Base-by-base conservation (phyloP, 1,140 invertebrate species). In the Sarcophaga peregrina region DNA sequence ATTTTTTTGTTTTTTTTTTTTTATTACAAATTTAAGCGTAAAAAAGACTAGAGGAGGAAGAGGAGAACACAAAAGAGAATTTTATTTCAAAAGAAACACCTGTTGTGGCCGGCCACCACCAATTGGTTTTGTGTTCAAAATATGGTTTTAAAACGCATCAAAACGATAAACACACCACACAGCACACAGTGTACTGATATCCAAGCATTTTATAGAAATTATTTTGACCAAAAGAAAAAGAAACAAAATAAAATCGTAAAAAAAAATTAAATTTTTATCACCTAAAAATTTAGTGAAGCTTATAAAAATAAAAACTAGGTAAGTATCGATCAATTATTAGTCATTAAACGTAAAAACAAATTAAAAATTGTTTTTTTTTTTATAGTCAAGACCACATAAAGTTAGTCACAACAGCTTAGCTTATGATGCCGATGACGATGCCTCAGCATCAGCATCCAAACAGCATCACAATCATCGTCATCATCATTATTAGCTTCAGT, bases 311-410 rank as follows among this genome's bases (percentile, higher is more conserved):
- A 37, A 37, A 6, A 58, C 13, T 58, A n/a, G 7, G 54, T 58
- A n/a, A 13, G 13, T 68, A 68, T 68, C 62, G 20, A 58, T 58
- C 54, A 58, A 58, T 37, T 58, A 58, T 68, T 68, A 68, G 62
- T 68, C 62, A 68, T 20, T 68, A 68, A 68, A 68, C 25, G 25
- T 37, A 37, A 37, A 37, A 37, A 37, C 25, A 37, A 37, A 37
- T 37, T 37, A 37, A 37, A 62, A 62, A 62, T 7, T 7, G 3
- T 13, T 62, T 25, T 20, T 6, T 20, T 9, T 20, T 68, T 58
- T 20, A n/a, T n/a, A 17, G 58, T 20, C 58, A 68, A 37, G 25
- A 2, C 25, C 25, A 37, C 4, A 37, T 37, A 37, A n/a, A 4
- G 2, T 68, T 20, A 68, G 7, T 37, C 25, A 20, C n/a, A 20